Percentiles rank a stretch among this genome's conserved stretches.
Conservation (phyloP, 2,888 invertebrate genomes). For the Polyommatus iphigenia region DNA sequence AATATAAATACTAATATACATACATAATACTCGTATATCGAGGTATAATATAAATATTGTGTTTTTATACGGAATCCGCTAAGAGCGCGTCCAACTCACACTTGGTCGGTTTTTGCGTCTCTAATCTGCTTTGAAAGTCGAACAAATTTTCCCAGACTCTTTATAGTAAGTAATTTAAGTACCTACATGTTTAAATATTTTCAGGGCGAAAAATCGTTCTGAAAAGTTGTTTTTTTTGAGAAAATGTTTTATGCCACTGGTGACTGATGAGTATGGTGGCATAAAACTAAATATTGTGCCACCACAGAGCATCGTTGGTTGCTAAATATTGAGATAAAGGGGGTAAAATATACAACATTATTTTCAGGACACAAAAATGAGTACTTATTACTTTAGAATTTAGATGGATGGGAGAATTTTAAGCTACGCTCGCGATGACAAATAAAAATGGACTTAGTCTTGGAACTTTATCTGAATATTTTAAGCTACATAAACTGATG, state of each 20-base stretch:
- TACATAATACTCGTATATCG: too few species aligned
- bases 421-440: too few species aligned
- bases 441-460: not conserved
- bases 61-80: not conserved
- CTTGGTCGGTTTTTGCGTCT: not conserved
- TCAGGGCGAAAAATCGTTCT: not conserved
- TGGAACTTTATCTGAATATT: not conserved
- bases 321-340: not conserved
- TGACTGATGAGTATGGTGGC: not conserved
- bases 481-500: not conserved
- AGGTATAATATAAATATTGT: not conserved
- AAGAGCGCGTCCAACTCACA: not conserved
- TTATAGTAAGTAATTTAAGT: not conserved
- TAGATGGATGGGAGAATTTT: too few species aligned
- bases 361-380: too few species aligned
- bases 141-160: not conserved
- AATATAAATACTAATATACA: too few species aligned
- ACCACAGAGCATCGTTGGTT: too few species aligned
- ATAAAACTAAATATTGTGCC: not conserved
- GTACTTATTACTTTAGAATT: too few species aligned
- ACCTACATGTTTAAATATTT: conserved; percentile 6
- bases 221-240: not conserved
- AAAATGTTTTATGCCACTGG: not conserved
- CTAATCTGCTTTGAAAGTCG: conserved; percentile 1
- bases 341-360: not conserved